These are phyloP conservation scores for Todiramphus saurophagus DNA, from an alignment of 2,113 vertebrate species.

Conservation along the genomic window DNA sequence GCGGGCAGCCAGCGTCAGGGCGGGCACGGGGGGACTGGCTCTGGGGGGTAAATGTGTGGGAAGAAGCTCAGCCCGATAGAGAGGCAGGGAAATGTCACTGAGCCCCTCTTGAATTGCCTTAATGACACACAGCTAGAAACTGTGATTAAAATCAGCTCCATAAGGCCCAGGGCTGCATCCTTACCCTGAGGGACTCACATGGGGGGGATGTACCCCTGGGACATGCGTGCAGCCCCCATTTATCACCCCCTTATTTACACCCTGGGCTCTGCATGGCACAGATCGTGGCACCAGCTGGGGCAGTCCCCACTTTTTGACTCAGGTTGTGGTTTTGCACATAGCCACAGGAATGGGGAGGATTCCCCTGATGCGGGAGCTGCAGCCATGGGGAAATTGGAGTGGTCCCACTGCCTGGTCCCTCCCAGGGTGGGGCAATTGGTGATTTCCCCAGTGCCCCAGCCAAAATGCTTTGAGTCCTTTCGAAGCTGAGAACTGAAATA, in stretches of 20 bases:
- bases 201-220: accelerated
- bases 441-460: background rate
- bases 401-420: background rate
- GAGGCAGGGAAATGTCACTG: background rate
- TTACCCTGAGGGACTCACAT: background rate
- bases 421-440: background rate
- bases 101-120: background rate
- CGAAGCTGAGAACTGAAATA: background rate
- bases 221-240: accelerated
- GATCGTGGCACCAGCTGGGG: background rate
- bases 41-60: accelerated
- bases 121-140: background rate
- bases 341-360: background rate
- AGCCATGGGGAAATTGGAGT: background rate
- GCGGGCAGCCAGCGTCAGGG: background rate
- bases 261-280: accelerated
- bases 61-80: background rate
- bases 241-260: accelerated
- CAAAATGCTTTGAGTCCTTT: background rate
- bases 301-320: background rate
- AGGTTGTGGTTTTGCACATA: background rate
- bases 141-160: background rate
- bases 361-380: accelerated
- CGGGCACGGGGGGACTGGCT: background rate
- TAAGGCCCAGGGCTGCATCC: background rate